phyloP scores from a whole-genome alignment of 2,113 vertebrate species.

The Tapirus terrestris region DNA sequence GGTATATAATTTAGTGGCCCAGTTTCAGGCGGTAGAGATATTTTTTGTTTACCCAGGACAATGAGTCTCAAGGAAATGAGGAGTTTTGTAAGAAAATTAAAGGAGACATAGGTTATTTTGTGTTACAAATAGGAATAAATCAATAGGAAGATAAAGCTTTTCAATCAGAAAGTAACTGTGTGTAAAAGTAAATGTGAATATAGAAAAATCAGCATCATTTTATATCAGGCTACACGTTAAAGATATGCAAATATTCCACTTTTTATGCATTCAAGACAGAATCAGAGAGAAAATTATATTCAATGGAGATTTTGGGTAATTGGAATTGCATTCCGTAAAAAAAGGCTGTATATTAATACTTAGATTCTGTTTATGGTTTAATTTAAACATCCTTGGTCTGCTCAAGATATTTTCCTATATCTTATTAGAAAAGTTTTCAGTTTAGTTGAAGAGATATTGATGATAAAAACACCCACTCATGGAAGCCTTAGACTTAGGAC shows the following conservation, averaged over 20 bases:
- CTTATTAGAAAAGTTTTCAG: neutral
- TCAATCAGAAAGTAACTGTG: neutral
- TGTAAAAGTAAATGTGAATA: neutral
- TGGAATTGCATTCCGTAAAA: neutral
- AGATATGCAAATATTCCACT: neutral
- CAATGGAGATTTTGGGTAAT: neutral
- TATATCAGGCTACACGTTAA: neutral
- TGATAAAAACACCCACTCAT: neutral
- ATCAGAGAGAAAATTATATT: neutral
- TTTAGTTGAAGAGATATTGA: neutral
- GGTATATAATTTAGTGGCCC: neutral
- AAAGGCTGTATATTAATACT: neutral
- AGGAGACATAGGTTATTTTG: neutral
- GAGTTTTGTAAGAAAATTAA: neutral
- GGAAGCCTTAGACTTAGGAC: neutral
- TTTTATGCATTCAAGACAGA: neutral
- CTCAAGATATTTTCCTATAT: neutral
- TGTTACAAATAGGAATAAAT: neutral
- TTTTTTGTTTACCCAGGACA: neutral
- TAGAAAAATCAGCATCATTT: neutral
- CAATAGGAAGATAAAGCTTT: neutral
- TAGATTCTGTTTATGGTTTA: neutral
- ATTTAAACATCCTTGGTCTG: neutral
- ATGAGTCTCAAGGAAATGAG: neutral
- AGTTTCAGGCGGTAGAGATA: neutral